Conservation (phyloP, 2,888 invertebrate genomes). For the Cataglyphis albicans region DNA sequence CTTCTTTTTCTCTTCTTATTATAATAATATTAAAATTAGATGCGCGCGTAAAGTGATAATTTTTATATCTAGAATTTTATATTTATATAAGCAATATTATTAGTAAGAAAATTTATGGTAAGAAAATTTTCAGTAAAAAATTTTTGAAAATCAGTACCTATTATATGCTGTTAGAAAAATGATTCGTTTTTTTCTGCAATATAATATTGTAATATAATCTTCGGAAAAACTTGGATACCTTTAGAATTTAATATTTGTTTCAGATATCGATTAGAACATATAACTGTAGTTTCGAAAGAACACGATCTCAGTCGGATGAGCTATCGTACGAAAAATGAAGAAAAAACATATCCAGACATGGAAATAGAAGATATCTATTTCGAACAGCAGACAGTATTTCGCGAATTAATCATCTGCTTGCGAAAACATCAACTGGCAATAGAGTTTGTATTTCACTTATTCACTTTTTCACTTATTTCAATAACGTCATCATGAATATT, state of each 20-base stretch:
- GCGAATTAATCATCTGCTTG: slow-evolving; percentile 10
- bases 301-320: not conserved
- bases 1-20: not conserved
- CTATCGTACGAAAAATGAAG: not conserved
- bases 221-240: not conserved
- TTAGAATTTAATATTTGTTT: not conserved
- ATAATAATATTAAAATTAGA: not conserved
- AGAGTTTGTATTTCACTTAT: slow-evolving; percentile 2
- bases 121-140: not conserved
- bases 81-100: not conserved
- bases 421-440: slow-evolving; percentile 29
- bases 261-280: not conserved
- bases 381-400: not conserved
- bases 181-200: not conserved
- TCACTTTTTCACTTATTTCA: not conserved
- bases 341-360: not conserved
- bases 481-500: not conserved
- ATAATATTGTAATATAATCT: not conserved
- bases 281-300: not conserved
- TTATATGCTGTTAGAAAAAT: not conserved
- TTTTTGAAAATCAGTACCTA: not conserved
- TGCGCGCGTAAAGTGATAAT: not conserved
- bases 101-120: too few relatives aligned
- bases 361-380: not conserved
- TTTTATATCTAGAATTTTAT: not conserved